Conservation (phyloP, 2,797 vertebrate genomes). For the Macroramphosus scolopax region DNA sequence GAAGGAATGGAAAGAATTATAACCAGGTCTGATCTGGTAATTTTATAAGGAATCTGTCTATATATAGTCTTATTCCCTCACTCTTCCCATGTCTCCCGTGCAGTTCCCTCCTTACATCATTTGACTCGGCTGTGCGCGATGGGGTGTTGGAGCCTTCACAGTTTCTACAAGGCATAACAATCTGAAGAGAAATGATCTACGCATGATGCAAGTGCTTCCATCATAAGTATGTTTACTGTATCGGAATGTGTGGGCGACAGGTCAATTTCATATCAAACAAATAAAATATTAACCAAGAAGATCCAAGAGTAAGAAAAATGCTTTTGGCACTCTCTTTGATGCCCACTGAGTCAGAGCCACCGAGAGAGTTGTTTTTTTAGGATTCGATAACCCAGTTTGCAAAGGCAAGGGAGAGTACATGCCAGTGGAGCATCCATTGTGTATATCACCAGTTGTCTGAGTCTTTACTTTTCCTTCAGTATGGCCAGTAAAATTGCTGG, state of each 20-base stretch:
- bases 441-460: too few species aligned
- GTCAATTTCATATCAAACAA: constrained; percentile 66
- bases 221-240: constrained; percentile 49
- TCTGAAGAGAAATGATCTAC: constrained; percentile 13
- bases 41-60: too few species aligned
- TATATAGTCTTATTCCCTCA: too few species aligned
- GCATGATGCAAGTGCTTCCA: constrained; percentile 25
- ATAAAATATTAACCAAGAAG: constrained; percentile 67
- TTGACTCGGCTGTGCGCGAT: too few species aligned
- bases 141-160: too few species aligned
- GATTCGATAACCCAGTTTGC: constrained; percentile 56
- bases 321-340: constrained; percentile 67
- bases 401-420: constrained; percentile 59
- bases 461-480: neutral
- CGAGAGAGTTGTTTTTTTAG: constrained; percentile 39
- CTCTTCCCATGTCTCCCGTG: too few species aligned
- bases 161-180: constrained; percentile 5
- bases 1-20: too few species aligned
- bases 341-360: constrained; percentile 52
- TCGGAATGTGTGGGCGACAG: constrained; percentile 39
- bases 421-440: constrained; percentile 21
- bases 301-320: constrained; percentile 56
- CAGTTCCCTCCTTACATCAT: too few species aligned
- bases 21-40: too few species aligned
- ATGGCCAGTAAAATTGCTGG: constrained; percentile 8